Percentiles rank a stretch among this genome's conserved stretches.
phyloP scores from a whole-genome alignment of 2,113 vertebrate genomes.

The Taxidea taxus region DNA sequence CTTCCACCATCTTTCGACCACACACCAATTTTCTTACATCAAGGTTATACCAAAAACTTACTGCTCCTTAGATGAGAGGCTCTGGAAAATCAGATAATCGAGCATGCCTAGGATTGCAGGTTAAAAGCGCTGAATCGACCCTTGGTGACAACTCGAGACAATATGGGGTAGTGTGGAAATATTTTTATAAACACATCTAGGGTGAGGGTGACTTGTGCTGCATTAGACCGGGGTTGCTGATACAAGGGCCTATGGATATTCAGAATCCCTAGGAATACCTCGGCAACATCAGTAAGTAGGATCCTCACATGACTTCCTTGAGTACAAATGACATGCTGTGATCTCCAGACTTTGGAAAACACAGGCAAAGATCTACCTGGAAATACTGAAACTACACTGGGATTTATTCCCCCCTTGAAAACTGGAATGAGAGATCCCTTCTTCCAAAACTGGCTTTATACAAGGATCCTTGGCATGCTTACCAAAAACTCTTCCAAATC shows the following conservation, averaged over 20 bases:
- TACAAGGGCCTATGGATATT: neutral
- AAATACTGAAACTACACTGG: neutral
- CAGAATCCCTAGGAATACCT: neutral
- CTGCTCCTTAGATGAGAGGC: neutral
- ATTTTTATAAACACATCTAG: neutral
- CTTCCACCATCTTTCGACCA: neutral
- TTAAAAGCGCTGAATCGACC: neutral
- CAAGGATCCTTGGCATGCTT: neutral
- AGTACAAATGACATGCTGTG: neutral
- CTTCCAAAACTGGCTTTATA: slow-evolving; percentile 22
- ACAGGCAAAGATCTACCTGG: neutral
- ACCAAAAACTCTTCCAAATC: neutral
- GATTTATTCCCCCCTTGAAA: slow-evolving; percentile 4
- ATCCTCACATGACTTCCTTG: neutral
- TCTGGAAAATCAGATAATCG: neutral
- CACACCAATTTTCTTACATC: neutral
- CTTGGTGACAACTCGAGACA: neutral
- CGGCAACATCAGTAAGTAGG: neutral
- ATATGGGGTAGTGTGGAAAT: neutral
- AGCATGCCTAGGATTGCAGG: neutral
- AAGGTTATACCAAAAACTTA: neutral
- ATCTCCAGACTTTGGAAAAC: neutral
- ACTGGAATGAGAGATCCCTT: neutral
- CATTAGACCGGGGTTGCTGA: neutral
- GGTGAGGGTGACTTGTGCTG: neutral